These are phyloP conservation scores for Apogon talboti DNA, from an alignment of 2,797 vertebrate species.

Conservation along the genomic window DNA sequence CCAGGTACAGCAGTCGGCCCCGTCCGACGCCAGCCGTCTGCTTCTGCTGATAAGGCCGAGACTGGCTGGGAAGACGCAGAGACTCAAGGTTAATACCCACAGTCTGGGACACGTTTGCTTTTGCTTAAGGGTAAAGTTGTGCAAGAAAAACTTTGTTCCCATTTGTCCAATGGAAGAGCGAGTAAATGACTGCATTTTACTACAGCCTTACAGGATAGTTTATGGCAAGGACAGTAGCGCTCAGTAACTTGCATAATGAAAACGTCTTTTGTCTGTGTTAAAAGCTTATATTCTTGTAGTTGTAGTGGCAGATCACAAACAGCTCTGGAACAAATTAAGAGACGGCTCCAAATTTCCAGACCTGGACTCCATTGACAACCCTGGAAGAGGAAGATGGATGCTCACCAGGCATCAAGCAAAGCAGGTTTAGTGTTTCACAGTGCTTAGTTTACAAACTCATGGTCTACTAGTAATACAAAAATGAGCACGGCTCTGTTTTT, in stretches of 20 bases:
- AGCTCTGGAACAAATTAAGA: too few species aligned
- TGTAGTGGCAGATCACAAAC: not conserved
- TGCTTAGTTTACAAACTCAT: too few species aligned
- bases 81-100: constrained; percentile 61
- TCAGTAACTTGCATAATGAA: constrained; percentile 6
- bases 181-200: constrained; percentile 27
- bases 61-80: constrained; percentile 57
- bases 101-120: constrained; percentile 59
- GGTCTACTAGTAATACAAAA: too few species aligned
- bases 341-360: too few species aligned
- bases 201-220: constrained; percentile 18
- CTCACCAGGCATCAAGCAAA: too few species aligned
- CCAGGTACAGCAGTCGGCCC: constrained; percentile 56
- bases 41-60: constrained; percentile 65
- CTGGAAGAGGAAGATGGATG: too few species aligned
- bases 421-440: too few species aligned
- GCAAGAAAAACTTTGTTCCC: constrained; percentile 39
- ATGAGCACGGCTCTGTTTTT: too few species aligned
- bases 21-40: constrained; percentile 65
- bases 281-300: not conserved
- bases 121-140: constrained; percentile 55
- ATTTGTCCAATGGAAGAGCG: constrained; percentile 20
- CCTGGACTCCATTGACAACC: too few species aligned
- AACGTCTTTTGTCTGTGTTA: not conserved
- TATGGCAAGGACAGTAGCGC: not conserved